These are phyloP conservation scores for Drosophila dunni DNA, from an alignment of 1,140 invertebrate genomes.

Conservation along the genomic window DNA sequence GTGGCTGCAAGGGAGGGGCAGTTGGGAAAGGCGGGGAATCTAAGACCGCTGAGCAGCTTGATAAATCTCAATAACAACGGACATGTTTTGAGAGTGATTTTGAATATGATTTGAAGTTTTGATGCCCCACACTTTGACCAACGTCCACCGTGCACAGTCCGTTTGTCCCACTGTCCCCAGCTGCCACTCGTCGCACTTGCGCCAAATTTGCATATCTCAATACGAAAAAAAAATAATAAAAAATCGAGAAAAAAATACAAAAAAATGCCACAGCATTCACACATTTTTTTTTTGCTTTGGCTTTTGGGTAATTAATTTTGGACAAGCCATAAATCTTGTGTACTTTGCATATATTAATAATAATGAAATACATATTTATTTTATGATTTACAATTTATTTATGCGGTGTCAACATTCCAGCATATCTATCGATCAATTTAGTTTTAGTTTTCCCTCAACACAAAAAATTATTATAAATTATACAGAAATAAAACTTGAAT, in stretches of 20 bases:
- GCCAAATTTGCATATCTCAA: slow-evolving; percentile 63
- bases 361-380: slow-evolving; percentile 61
- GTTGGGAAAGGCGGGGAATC: background rate
- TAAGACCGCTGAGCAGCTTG: slow-evolving; percentile 5
- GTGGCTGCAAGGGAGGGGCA: background rate
- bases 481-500: background rate
- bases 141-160: background rate
- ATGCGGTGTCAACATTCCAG: slow-evolving; percentile 67
- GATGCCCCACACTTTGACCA: slow-evolving; percentile 6
- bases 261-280: slow-evolving; percentile 48
- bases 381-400: slow-evolving; percentile 74
- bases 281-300: slow-evolving; percentile 35
- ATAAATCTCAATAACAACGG: slow-evolving; percentile 52
- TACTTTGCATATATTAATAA: slow-evolving; percentile 80
- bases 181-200: slow-evolving; percentile 52
- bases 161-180: too few species aligned
- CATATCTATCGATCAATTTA: slow-evolving; percentile 60
- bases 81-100: slow-evolving; percentile 24
- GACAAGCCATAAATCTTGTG: slow-evolving; percentile 70
- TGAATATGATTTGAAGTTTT: slow-evolving; percentile 9
- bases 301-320: slow-evolving; percentile 70
- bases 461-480: background rate
- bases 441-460: slow-evolving; percentile 38
- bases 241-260: too few species aligned
- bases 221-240: background rate